phyloP scores from a whole-genome alignment of 1,140 invertebrate species.

The Psilanteris sp. region DNA sequence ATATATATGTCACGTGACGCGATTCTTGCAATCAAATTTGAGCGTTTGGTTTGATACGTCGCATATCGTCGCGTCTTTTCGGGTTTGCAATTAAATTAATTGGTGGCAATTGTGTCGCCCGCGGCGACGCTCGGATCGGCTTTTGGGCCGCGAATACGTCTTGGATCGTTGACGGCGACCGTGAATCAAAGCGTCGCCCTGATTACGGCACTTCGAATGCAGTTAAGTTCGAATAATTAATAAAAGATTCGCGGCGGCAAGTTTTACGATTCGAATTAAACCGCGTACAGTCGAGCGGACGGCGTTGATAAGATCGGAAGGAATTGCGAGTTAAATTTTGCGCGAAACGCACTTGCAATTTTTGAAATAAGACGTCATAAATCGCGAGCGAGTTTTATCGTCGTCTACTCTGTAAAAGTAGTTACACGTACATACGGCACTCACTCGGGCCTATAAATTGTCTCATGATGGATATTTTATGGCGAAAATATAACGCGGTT shows the following conservation, averaged over 20 bases:
- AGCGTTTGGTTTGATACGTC: too few relatives aligned
- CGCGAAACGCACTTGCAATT: not conserved
- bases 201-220: too few relatives aligned
- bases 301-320: conserved; percentile 10
- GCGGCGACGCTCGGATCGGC: too few relatives aligned
- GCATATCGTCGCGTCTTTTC: too few relatives aligned
- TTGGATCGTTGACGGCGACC: too few relatives aligned
- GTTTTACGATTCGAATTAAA: conserved; percentile 21
- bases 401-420: conserved; percentile 19
- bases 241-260: not conserved
- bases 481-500: conserved; percentile 37
- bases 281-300: not conserved
- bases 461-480: conserved; percentile 35
- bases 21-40: too few relatives aligned
- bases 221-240: conserved; percentile 36
- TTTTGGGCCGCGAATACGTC: too few relatives aligned
- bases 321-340: conserved; percentile 4
- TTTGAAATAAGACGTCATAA: conserved; percentile 28
- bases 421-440: conserved; percentile 15
- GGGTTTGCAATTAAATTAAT: too few relatives aligned
- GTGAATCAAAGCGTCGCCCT: too few relatives aligned
- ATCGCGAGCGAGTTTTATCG: conserved; percentile 34
- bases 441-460: conserved; percentile 34
- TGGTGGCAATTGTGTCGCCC: too few relatives aligned
- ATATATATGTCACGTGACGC: too few relatives aligned